A percentile compares a stretch with the other conserved stretches of the same genome.
phyloP scores from a whole-genome alignment of 2,113 vertebrate species.

The Xenopus tropicalis region DNA sequence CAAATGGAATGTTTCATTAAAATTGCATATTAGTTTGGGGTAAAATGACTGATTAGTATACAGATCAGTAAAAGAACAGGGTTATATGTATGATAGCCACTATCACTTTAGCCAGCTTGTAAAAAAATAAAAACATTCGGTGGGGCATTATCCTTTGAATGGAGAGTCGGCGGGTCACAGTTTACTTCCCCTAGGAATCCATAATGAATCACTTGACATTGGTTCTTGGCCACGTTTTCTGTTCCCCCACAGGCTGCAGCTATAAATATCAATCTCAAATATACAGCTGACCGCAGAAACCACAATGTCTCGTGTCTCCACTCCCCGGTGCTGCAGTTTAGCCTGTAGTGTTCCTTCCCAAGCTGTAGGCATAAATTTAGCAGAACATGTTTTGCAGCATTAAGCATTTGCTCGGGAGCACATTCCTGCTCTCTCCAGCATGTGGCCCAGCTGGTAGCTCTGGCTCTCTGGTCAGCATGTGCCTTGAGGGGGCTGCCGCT shows the following conservation, averaged over 20 bases:
- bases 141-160: too few species aligned
- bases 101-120: too few species aligned
- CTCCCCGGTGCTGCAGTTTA: not conserved
- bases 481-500: not conserved
- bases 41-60: too few species aligned
- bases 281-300: not conserved
- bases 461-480: slow-evolving; percentile 13
- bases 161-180: too few species aligned
- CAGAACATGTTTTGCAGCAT: slow-evolving; percentile 23
- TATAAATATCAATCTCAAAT: not conserved
- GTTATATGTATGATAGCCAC: too few species aligned
- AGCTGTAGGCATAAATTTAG: slow-evolving; percentile 25
- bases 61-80: too few species aligned
- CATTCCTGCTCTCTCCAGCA: slow-evolving; percentile 12
- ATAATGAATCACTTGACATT: too few species aligned
- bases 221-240: too few species aligned
- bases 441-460: slow-evolving; percentile 24
- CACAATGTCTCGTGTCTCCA: not conserved
- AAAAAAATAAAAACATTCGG: too few species aligned
- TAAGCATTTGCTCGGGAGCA: slow-evolving; percentile 30
- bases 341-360: not conserved
- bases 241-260: not conserved
- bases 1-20: too few species aligned
- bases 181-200: too few species aligned
- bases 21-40: too few species aligned